Conservation (phyloP, 1,140 invertebrate genomes). For the Arctopsyche grandis region DNA sequence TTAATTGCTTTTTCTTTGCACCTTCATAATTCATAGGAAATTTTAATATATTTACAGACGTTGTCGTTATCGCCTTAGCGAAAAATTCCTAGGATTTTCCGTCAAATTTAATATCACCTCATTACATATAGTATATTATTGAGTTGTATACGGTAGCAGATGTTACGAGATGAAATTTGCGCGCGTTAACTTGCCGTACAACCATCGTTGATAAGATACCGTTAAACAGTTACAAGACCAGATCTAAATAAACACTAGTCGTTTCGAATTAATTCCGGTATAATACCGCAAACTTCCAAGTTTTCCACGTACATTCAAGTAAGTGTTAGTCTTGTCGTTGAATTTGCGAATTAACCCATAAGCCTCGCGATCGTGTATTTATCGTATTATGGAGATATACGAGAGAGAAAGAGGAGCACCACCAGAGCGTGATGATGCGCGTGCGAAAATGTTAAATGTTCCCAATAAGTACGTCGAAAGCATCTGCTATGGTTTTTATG, state of each 20-base stretch:
- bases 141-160: neutral
- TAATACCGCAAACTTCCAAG: neutral
- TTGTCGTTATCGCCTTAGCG: neutral
- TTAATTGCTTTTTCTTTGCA: conserved; percentile 3
- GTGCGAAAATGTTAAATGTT: neutral
- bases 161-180: neutral
- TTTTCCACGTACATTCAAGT: neutral
- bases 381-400: no score
- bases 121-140: neutral
- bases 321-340: neutral
- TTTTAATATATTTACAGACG: neutral
- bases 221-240: neutral
- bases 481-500: neutral
- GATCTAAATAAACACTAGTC: neutral
- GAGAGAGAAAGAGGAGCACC: no score
- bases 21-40: conserved; percentile 12
- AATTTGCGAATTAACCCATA: neutral
- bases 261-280: neutral
- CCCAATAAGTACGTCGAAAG: neutral
- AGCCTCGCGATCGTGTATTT: no score
- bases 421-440: neutral
- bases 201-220: neutral
- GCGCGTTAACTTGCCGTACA: neutral
- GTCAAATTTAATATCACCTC: neutral
- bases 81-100: neutral